Evolutionary conservation across 2,797 vertebrate species (phyloP), one percentile per base, ranked within the genome.

Genomic region (Labroides dimidiatus): DNA sequence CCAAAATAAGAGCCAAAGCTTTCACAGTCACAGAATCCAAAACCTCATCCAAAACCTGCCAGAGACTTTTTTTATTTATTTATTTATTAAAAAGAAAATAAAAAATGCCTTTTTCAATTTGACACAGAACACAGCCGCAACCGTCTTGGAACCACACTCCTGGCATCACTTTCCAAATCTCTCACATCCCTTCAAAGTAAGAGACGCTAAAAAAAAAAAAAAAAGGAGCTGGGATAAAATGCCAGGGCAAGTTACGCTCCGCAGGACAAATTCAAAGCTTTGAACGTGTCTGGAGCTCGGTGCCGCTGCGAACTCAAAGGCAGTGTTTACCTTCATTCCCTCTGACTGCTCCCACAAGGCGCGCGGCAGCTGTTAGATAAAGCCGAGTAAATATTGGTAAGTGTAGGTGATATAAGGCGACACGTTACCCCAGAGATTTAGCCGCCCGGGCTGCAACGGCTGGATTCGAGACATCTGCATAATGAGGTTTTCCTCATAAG

Each of bases 381-480:
- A 80, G 37, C 43, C 27, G 17, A 76, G 84, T 73, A 81, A 86
- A 87, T 73, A 86, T 58, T 63, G 54, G 37, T 48, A 50, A 68
- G 70, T 58, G 77, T 57, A 27, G 78, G 77, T 51, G 71, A 81
- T 73, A 59, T 51, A 42, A 72, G 54, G 56, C 2, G 37, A 77
- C 68, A 42, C 17, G 49, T 55, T 30, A 51, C 79, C 51, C 70
- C 36, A 0, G 74, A 69, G 76, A 48, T 39, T 78, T 14, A 54
- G 63, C 52, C 3, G 4, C 59, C 21, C 24, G 13, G 33, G 52
- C 54, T 39, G 51, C n/a, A 39, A 11, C 27, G 3, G 56, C 55
- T 48, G 58, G 62, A 60, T 47, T 33, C 66, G 14, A 14, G 0
- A 11, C 23, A 15, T 60, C 61, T 64, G 52, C 17, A 72, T 75